These are phyloP conservation scores for Drosophila siamana DNA, from an alignment of 2,888 invertebrate species.

Conservation along the genomic window DNA sequence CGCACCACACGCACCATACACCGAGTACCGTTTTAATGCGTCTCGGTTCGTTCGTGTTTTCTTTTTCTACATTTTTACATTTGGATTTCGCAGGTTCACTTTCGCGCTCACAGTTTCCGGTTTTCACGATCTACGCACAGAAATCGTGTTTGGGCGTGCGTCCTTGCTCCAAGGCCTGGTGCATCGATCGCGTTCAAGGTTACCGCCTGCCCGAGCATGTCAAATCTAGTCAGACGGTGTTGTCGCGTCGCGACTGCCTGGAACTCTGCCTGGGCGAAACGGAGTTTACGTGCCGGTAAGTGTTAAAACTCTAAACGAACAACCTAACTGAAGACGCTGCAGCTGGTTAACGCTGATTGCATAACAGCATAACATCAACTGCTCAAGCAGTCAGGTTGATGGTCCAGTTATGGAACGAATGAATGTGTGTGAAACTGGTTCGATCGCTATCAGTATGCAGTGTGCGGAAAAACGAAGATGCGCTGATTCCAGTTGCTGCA, in stretches of 20 bases:
- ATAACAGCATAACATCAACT: slow-evolving; percentile 19
- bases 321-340: slow-evolving; percentile 19
- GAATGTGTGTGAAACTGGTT: slow-evolving; percentile 28
- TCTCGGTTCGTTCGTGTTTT: slow-evolving; percentile 51
- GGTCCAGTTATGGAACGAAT: slow-evolving; percentile 36
- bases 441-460: not conserved
- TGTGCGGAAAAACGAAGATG: slow-evolving; percentile 16
- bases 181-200: slow-evolving; percentile 96
- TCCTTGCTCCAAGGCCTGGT: slow-evolving; percentile 96
- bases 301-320: slow-evolving; percentile 4
- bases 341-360: slow-evolving; percentile 36
- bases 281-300: slow-evolving; percentile 97
- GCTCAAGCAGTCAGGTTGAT: slow-evolving; percentile 16
- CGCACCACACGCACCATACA: slow-evolving; percentile 50
- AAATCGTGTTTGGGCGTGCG: slow-evolving; percentile 96
- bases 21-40: slow-evolving; percentile 44
- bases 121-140: slow-evolving; percentile 98
- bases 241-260: slow-evolving; percentile 94
- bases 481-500: slow-evolving; percentile 10
- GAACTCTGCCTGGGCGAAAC: slow-evolving; percentile 95
- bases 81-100: slow-evolving; percentile 89
- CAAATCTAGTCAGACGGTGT: slow-evolving; percentile 91
- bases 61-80: slow-evolving; percentile 21
- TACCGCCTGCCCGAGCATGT: slow-evolving; percentile 93
- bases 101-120: slow-evolving; percentile 96